These are phyloP conservation scores for Hyppa rectilinea DNA, from an alignment of 2,888 invertebrate genomes.

Conservation along the genomic window DNA sequence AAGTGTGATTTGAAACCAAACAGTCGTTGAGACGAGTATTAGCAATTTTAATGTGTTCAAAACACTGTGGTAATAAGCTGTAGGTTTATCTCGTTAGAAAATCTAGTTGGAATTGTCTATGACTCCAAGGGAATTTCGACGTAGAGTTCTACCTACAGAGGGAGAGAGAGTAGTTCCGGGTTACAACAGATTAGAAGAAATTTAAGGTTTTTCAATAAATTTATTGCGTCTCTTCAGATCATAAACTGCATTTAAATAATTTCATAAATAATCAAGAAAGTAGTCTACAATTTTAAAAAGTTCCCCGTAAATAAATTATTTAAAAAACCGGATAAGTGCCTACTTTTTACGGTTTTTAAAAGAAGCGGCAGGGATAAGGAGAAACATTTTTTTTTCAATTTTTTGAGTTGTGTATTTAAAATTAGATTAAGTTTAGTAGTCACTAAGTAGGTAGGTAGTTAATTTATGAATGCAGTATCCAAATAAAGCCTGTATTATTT, in stretches of 20 bases:
- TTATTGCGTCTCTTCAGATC: background rate
- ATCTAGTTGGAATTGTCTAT: slow-evolving; percentile 65
- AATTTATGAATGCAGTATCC: background rate
- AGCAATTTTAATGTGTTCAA: slow-evolving; percentile 75
- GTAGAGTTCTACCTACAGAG: too few relatives aligned
- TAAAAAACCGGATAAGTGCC: background rate
- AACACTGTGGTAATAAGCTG: slow-evolving; percentile 70
- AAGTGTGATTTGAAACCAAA: slow-evolving; percentile 68
- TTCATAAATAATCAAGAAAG: background rate
- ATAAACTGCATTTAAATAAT: background rate
- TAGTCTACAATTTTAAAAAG: too few relatives aligned
- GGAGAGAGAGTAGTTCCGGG: too few relatives aligned
- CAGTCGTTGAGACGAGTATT: slow-evolving; percentile 68
- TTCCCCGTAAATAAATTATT: background rate
- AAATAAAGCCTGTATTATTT: slow-evolving; percentile 26
- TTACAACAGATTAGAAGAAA: slow-evolving; percentile 1
- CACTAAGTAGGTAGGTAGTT: background rate
- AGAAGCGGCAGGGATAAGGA: slow-evolving; percentile 5
- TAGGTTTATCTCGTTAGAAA: slow-evolving; percentile 66
- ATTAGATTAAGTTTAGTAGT: background rate
- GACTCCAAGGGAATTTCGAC: slow-evolving; percentile 46
- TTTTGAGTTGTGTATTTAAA: background rate
- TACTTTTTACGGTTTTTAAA: slow-evolving; percentile 10
- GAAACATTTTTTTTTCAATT: background rate
- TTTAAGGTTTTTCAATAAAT: background rate